phyloP scores from a whole-genome alignment of 2,797 vertebrate species.

The Momotus momota region DNA sequence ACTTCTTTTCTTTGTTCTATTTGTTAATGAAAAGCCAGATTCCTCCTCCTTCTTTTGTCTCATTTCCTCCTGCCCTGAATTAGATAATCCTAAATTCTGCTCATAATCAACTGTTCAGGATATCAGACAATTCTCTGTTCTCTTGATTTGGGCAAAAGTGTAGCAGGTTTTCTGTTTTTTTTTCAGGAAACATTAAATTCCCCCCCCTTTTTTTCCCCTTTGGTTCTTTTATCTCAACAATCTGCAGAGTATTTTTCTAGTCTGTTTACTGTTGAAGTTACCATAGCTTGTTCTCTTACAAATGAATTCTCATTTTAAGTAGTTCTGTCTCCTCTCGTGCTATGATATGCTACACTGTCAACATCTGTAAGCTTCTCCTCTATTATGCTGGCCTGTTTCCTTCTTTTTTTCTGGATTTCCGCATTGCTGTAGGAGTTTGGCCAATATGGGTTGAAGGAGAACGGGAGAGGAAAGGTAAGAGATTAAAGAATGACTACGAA shows the following conservation, averaged over 20 bases:
- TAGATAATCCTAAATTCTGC: background rate
- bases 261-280: slow-evolving; percentile 47
- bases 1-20: background rate
- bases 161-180: background rate
- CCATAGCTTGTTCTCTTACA: slow-evolving; percentile 56
- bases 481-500: slow-evolving; percentile 60
- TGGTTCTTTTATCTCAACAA: background rate
- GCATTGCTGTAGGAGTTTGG: slow-evolving; percentile 79
- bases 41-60: background rate
- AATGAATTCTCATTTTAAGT: slow-evolving; percentile 46
- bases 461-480: slow-evolving; percentile 83
- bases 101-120: background rate
- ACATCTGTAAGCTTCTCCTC: slow-evolving; percentile 75
- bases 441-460: slow-evolving; percentile 82
- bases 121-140: slow-evolving; percentile 4
- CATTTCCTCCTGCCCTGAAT: background rate
- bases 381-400: slow-evolving; percentile 79
- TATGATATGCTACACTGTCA: slow-evolving; percentile 73
- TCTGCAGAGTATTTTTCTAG: background rate
- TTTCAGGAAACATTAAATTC: slow-evolving; percentile 4
- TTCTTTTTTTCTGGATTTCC: slow-evolving; percentile 83
- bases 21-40: slow-evolving; percentile 19
- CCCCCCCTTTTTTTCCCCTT: background rate
- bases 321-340: slow-evolving; percentile 74
- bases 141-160: slow-evolving; percentile 41